Base-by-base conservation (phyloP, 2,888 invertebrate genomes). In the Malachius bipustulatus region DNA sequence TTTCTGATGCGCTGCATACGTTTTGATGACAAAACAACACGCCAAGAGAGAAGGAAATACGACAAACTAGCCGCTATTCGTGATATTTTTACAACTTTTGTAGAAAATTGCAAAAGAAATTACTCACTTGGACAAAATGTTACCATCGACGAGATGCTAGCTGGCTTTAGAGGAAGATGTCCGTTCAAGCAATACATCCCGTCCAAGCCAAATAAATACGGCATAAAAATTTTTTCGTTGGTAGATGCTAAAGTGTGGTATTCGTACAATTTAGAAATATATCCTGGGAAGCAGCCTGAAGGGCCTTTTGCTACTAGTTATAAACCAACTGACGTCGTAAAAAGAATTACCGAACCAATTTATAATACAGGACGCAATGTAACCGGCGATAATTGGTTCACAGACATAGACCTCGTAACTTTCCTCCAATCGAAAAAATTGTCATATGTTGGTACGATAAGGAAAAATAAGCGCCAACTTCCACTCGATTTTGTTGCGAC, bases 61-160 rank as follows among this genome's bases (percentile, higher is more conserved):
- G 45, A 47, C 27, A 31, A 26, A 34, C 32, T 34, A 34, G 33
- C 37, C 19, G 28, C 33, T 9, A 16, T 37, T 14, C 19, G 37
- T 16, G 13, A 37, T 35, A 26, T 37, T 27, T 37, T 8, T 6
- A 19, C 6, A 19, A 6, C 24, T 19, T 19, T 19, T 19, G 24
- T 19, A 8, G 24, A 19, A n/a, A n/a, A n/a, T n/a, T n/a, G n/a
- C n/a, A n/a, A n/a, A n/a, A n/a, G n/a, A n/a, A n/a, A n/a, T n/a
- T n/a, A n/a, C n/a, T n/a, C n/a, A n/a, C n/a, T n/a, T n/a, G n/a
- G n/a, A n/a, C n/a, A n/a, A n/a, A n/a, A n/a, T n/a, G n/a, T n/a
- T n/a, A n/a, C n/a, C n/a, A n/a, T n/a, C n/a, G n/a, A n/a, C n/a
- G n/a, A n/a, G n/a, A n/a, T n/a, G n/a, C n/a, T n/a, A n/a, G n/a